phyloP scores from a whole-genome alignment of 2,888 invertebrate species.

The Stomorhina lunata region DNA sequence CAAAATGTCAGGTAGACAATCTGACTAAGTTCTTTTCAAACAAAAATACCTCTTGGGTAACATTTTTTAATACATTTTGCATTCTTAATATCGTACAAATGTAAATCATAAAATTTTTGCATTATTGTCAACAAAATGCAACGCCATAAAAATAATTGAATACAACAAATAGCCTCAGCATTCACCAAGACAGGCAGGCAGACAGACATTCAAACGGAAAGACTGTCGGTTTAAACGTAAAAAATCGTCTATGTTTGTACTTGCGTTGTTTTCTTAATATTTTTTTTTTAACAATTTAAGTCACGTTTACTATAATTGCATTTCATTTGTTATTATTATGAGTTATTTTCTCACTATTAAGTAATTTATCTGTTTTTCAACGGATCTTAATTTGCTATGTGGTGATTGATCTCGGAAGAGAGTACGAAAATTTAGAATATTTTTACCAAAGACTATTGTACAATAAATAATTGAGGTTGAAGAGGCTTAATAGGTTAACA shows the following conservation, averaged over 20 bases:
- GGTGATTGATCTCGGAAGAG: too few species aligned
- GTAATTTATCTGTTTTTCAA: background rate
- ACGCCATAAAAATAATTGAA: slow-evolving; percentile 44
- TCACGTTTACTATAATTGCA: slow-evolving; percentile 55
- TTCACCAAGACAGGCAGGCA: background rate
- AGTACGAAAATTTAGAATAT: too few species aligned
- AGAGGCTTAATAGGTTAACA: too few species aligned
- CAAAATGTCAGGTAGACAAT: too few species aligned
- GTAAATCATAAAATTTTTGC: background rate
- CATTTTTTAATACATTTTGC: too few species aligned
- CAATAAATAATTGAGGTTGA: too few species aligned
- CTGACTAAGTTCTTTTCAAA: too few species aligned
- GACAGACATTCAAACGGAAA: background rate
- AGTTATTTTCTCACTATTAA: background rate
- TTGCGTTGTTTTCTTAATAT: background rate
- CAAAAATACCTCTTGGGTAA: too few species aligned
- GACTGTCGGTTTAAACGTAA: background rate
- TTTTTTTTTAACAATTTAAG: slow-evolving; percentile 46
- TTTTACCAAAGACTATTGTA: too few species aligned
- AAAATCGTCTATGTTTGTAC: slow-evolving; percentile 5
- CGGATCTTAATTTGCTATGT: too few species aligned
- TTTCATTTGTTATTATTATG: slow-evolving; percentile 14
- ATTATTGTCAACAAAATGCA: slow-evolving; percentile 31
- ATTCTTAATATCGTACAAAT: too few species aligned
- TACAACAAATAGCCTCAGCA: slow-evolving; percentile 1